Percentiles rank a stretch among this genome's conserved stretches.
phyloP scores from a whole-genome alignment of 2,888 invertebrate species.

The Isoperla grammatica region DNA sequence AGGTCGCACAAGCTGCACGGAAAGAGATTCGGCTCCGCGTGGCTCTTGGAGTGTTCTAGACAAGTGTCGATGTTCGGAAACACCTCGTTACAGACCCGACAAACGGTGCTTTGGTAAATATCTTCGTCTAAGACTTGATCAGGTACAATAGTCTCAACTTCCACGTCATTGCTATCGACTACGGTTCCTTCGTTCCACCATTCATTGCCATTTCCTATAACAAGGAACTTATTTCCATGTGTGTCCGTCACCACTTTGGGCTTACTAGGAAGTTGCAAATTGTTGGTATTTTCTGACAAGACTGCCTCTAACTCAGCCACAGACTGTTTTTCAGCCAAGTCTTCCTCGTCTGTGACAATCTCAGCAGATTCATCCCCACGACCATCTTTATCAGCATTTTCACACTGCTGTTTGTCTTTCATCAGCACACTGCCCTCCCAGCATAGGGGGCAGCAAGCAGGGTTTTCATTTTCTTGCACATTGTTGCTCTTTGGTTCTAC shows the following conservation, averaged over 20 bases:
- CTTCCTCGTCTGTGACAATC: background rate
- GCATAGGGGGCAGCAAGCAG: constrained; percentile 25
- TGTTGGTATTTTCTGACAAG: background rate
- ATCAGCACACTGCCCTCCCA: constrained; percentile 18
- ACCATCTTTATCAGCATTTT: background rate
- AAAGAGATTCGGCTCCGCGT: constrained; percentile 12
- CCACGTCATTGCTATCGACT: background rate
- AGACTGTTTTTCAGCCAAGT: background rate
- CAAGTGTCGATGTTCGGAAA: constrained; percentile 12
- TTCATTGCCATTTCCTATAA: background rate
- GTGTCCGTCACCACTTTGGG: background rate
- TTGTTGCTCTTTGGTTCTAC: background rate
- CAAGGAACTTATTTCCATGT: background rate
- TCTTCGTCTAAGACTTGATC: background rate
- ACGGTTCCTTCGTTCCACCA: background rate
- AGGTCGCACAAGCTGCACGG: constrained; percentile 24
- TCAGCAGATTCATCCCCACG: background rate
- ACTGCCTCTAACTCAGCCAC: background rate
- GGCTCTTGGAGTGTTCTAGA: constrained; percentile 23
- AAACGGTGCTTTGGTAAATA: constrained; percentile 4
- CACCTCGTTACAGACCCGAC: constrained; percentile 21
- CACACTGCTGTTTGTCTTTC: background rate
- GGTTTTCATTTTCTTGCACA: background rate
- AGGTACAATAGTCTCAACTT: background rate
- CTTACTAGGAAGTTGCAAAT: background rate